phyloP scores from a whole-genome alignment of 2,888 invertebrate species.

The Netelia inedita region DNA sequence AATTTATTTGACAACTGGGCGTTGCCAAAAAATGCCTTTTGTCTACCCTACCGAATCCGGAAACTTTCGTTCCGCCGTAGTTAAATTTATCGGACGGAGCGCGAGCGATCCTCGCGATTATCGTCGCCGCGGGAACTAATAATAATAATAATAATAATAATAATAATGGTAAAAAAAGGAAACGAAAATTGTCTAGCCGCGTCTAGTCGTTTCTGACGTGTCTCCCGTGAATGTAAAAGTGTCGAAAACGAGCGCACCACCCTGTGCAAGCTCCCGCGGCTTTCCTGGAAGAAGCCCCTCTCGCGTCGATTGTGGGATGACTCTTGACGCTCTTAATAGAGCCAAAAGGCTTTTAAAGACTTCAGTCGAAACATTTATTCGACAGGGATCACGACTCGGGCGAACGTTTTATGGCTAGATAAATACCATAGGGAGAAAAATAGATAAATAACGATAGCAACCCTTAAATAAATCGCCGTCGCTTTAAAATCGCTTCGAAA shows the following conservation, averaged over 20 bases:
- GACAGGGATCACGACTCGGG: slow-evolving; percentile 41
- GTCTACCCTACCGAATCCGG: slow-evolving; percentile 46
- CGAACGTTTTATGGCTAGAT: slow-evolving; percentile 52
- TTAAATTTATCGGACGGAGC: slow-evolving; percentile 45
- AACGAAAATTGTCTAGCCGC: neutral
- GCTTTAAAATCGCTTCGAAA: neutral
- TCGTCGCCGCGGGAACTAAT: slow-evolving; percentile 12
- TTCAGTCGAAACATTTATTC: slow-evolving; percentile 58
- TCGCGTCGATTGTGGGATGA: slow-evolving; percentile 61
- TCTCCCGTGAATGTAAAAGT: slow-evolving; percentile 33
- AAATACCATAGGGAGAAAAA: slow-evolving; percentile 28
- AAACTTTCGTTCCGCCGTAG: slow-evolving; percentile 41
- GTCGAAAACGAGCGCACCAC: neutral
- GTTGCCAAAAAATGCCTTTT: slow-evolving; percentile 52
- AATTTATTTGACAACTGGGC: slow-evolving; percentile 68
- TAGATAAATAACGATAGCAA: neutral
- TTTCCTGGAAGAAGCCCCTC: slow-evolving; percentile 54
- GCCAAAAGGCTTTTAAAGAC: slow-evolving; percentile 4
- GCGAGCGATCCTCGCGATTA: slow-evolving; percentile 35
- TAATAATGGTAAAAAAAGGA: neutral
- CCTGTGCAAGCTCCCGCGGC: slow-evolving; percentile 38
- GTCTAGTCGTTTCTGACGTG: slow-evolving; percentile 13
- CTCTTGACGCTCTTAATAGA: slow-evolving; percentile 26
- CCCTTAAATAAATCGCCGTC: neutral
- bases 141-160: slow-evolving; percentile 25